Evolutionary conservation across 1,140 invertebrate species (phyloP).

Genomic region (Ostrea edulis): DNA sequence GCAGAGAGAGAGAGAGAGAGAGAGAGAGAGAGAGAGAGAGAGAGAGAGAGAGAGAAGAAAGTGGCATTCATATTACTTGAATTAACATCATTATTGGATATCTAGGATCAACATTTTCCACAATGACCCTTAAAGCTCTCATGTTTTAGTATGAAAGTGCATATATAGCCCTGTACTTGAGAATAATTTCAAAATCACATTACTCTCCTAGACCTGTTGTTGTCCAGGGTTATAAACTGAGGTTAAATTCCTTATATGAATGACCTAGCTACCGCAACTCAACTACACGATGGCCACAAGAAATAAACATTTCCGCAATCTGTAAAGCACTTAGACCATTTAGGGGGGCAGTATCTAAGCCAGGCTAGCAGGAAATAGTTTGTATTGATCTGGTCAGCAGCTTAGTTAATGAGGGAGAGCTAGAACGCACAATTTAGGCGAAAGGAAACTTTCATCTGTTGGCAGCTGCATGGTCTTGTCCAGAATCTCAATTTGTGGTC

Average conservation of each 20-base stretch:
- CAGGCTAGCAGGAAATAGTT: not conserved
- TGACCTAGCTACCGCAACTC: not conserved
- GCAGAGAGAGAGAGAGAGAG: not conserved
- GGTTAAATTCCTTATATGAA: not conserved
- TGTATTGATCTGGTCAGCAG: not conserved
- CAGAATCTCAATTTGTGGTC: not conserved
- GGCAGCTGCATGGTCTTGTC: not conserved
- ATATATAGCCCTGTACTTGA: not conserved
- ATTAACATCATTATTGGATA: too few species aligned
- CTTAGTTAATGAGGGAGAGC: constrained; percentile 18
- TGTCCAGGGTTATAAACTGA: not conserved
- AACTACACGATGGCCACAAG: not conserved
- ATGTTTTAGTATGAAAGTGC: not conserved
- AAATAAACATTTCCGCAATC: not conserved
- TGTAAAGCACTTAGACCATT: not conserved
- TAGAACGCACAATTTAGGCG: not conserved
- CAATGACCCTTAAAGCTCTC: not conserved
- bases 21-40: not conserved
- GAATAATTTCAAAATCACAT: not conserved
- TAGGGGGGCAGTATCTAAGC: not conserved
- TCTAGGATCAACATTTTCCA: not conserved
- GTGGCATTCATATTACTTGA: too few species aligned
- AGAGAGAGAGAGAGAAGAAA: not conserved
- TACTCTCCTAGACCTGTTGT: not conserved
- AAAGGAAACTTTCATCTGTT: not conserved